Percentiles rank a stretch among this genome's conserved stretches.
These are phyloP conservation scores for Hycleus cichorii DNA, from an alignment of 1,140 invertebrate species.

Conservation along the genomic window DNA sequence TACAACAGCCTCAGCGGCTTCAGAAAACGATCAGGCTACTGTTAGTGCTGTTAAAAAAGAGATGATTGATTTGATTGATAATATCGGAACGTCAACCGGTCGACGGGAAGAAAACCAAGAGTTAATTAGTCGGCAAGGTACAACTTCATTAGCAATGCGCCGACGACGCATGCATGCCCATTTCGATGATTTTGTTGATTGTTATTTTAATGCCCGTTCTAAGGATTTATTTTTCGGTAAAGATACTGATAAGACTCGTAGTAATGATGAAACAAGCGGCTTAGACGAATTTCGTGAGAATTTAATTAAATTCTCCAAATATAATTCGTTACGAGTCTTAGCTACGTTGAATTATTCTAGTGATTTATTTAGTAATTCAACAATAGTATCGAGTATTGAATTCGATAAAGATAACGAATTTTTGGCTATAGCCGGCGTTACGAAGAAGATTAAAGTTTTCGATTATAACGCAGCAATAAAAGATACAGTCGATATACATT, in stretches of 20 bases:
- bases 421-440: slow-evolving; percentile 94
- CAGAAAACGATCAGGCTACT: slow-evolving; percentile 28
- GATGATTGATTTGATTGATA: slow-evolving; percentile 52
- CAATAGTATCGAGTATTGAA: slow-evolving; percentile 94
- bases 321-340: slow-evolving; percentile 68
- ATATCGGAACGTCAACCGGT: slow-evolving; percentile 38
- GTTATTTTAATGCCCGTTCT: slow-evolving; percentile 72
- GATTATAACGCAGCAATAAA: slow-evolving; percentile 82
- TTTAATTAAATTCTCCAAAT: slow-evolving; percentile 82
- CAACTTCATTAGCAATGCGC: slow-evolving; percentile 53
- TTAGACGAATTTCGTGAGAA: slow-evolving; percentile 79
- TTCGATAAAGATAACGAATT: slow-evolving; percentile 96
- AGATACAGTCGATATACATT: slow-evolving; percentile 81
- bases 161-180: slow-evolving; percentile 75
- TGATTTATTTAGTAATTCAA: slow-evolving; percentile 77
- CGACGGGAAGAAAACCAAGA: slow-evolving; percentile 24
- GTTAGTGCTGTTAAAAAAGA: slow-evolving; percentile 52
- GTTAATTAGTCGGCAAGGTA: slow-evolving; percentile 4
- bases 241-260: slow-evolving; percentile 32
- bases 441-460: slow-evolving; percentile 91
- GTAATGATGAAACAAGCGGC: slow-evolving; percentile 42
- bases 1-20: slow-evolving; percentile 31
- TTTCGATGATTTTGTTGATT: slow-evolving; percentile 85
- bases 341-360: slow-evolving; percentile 87
- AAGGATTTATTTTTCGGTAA: slow-evolving; percentile 61